These are phyloP conservation scores for Muntiacus muntjak DNA, from an alignment of 2,113 vertebrate species.

Conservation along the genomic window DNA sequence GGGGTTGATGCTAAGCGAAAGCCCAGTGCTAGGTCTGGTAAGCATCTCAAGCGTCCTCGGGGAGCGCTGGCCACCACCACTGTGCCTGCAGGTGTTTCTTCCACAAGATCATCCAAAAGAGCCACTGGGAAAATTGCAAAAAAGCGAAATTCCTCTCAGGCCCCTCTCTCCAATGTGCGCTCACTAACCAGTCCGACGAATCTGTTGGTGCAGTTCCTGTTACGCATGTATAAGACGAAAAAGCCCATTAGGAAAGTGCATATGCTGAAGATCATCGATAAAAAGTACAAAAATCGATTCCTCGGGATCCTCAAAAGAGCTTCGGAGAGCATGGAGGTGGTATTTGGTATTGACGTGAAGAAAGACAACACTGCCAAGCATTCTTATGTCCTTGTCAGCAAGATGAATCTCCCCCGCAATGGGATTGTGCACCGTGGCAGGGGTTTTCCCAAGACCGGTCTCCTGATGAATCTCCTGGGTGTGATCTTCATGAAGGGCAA, in stretches of 20 bases:
- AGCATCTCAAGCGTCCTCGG: not conserved
- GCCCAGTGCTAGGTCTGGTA: not conserved
- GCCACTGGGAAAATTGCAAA: not conserved
- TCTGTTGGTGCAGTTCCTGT: not conserved
- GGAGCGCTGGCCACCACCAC: not conserved
- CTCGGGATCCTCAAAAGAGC: not conserved
- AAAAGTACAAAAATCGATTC: not conserved
- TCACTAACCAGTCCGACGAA: rapidly evolving
- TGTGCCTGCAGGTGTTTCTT: not conserved
- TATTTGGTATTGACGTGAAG: slow-evolving; percentile 40
- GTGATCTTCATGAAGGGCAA: too few relatives aligned
- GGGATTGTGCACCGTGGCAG: too few relatives aligned
- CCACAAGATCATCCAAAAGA: not conserved
- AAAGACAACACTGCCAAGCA: not conserved
- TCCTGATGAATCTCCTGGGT: too few relatives aligned
- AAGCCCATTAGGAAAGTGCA: not conserved
- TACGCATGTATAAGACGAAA: not conserved
- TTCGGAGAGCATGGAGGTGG: slow-evolving; percentile 12
- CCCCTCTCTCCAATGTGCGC: rapidly evolving
- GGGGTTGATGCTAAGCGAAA: not conserved
- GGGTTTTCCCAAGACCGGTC: too few relatives aligned
- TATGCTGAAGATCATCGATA: slow-evolving; percentile 1
- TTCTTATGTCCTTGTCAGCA: not conserved
- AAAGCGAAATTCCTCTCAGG: not conserved
- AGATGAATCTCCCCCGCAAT: not conserved